Evolutionary conservation across 2,888 invertebrate species (phyloP).

Genomic region (Drosophila eohydei): DNA sequence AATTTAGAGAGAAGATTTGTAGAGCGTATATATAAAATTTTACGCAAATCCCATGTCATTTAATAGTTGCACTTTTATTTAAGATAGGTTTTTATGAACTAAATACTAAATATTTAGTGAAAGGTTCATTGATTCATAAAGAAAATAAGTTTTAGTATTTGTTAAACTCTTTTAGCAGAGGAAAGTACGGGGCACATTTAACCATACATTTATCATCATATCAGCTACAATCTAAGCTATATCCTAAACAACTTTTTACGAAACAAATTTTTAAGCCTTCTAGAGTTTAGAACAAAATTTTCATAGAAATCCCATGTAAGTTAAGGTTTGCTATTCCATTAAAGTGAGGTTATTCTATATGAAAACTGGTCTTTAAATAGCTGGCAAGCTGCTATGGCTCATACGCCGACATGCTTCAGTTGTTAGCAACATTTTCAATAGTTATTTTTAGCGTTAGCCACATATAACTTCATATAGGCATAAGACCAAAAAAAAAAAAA

Average conservation of each 20-base stretch:
- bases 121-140: not conserved
- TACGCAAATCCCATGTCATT: not conserved
- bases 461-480: constrained; percentile 22
- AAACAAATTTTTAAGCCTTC: not conserved
- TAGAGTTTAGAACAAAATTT: not conserved
- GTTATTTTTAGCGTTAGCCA: not conserved
- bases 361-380: not conserved
- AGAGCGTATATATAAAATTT: not conserved
- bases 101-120: not conserved
- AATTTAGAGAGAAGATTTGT: no score
- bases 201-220: not conserved
- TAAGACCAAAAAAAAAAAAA: constrained; percentile 7
- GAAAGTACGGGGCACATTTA: no score
- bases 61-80: not conserved
- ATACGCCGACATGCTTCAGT: not conserved
- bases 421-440: not conserved
- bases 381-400: no score
- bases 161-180: no score
- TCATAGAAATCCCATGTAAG: not conserved
- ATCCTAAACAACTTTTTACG: not conserved
- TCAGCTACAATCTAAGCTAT: no score
- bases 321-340: constrained; percentile 1
- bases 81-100: not conserved
- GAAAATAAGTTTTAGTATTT: not conserved
- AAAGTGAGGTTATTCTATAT: not conserved